Percentiles rank a stretch among this genome's conserved stretches.
These are phyloP conservation scores for Trematomus loennbergii DNA, from an alignment of 2,113 vertebrate genomes.

Conservation along the genomic window DNA sequence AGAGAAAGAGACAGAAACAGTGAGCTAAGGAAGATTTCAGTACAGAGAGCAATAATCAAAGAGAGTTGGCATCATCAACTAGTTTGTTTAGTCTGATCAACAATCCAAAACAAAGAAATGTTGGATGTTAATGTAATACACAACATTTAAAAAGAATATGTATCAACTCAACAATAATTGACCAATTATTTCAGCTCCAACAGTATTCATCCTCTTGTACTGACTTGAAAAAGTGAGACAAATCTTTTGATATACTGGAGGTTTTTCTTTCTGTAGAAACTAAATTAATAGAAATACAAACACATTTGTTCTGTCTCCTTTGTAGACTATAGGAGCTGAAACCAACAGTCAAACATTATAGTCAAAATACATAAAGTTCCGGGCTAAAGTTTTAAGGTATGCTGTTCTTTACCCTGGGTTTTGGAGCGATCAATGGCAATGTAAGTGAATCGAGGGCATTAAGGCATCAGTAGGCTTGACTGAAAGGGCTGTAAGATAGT, in stretches of 20 bases:
- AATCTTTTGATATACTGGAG: not conserved
- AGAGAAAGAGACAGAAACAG: constrained; percentile 45
- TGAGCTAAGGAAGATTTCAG: constrained; percentile 31
- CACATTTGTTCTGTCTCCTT: not conserved
- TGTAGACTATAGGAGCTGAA: not conserved
- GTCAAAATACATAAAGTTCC: no score
- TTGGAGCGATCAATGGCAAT: not conserved
- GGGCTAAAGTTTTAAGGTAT: no score
- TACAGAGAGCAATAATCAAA: constrained; percentile 30
- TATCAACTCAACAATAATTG: not conserved
- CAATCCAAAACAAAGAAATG: not conserved
- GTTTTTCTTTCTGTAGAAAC: not conserved
- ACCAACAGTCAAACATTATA: not conserved
- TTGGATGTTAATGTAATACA: no score
- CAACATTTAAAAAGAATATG: no score
- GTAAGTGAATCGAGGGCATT: not conserved
- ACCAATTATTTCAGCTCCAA: not conserved
- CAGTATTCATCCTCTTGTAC: no score
- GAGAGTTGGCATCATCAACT: not conserved
- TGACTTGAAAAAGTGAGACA: not conserved
- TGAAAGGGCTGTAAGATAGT: not conserved
- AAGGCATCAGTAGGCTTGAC: not conserved
- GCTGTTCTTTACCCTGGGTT: not conserved
- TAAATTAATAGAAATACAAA: not conserved
- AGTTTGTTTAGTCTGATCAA: not conserved